phyloP scores from a whole-genome alignment of 2,113 vertebrate genomes.

The Leptodactylus fuscus region DNA sequence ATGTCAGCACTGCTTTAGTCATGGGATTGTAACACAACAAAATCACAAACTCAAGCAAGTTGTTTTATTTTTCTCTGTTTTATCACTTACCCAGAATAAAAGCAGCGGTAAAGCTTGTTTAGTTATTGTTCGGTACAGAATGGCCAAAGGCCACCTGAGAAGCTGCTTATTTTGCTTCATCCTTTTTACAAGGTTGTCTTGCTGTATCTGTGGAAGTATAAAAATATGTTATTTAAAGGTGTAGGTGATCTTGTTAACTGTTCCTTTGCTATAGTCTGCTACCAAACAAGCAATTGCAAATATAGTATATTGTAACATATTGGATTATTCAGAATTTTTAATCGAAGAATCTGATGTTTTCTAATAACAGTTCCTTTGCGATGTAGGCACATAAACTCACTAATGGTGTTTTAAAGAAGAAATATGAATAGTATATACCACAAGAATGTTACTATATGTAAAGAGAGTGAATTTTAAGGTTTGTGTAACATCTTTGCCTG shows the following conservation, averaged over 20 bases:
- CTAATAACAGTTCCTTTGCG: too few relatives aligned
- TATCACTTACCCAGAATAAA: conserved; percentile 1
- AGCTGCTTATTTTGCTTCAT: neutral
- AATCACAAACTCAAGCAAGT: conserved; percentile 47
- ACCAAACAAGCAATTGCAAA: too few relatives aligned
- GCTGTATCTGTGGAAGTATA: neutral
- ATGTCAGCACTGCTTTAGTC: conserved; percentile 46
- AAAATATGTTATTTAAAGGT: neutral
- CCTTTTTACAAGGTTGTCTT: neutral
- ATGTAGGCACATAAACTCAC: too few relatives aligned
- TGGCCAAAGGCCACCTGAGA: conserved; percentile 8
- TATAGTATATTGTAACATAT: too few relatives aligned
- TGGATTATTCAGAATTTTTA: too few relatives aligned
- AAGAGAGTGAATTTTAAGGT: too few relatives aligned
- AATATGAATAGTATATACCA: too few relatives aligned
- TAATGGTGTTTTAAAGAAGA: too few relatives aligned
- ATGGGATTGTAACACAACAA: conserved; percentile 49
- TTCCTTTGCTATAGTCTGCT: too few relatives aligned
- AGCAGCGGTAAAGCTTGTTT: neutral
- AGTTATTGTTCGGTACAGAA: neutral
- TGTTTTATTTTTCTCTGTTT: conserved; percentile 37
- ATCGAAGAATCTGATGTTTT: too few relatives aligned
- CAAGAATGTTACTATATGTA: too few relatives aligned
- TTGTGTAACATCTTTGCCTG: too few relatives aligned
- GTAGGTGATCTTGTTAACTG: neutral